These are phyloP conservation scores for Entomyzon cyanotis DNA, from an alignment of 2,113 vertebrate species.

Conservation along the genomic window DNA sequence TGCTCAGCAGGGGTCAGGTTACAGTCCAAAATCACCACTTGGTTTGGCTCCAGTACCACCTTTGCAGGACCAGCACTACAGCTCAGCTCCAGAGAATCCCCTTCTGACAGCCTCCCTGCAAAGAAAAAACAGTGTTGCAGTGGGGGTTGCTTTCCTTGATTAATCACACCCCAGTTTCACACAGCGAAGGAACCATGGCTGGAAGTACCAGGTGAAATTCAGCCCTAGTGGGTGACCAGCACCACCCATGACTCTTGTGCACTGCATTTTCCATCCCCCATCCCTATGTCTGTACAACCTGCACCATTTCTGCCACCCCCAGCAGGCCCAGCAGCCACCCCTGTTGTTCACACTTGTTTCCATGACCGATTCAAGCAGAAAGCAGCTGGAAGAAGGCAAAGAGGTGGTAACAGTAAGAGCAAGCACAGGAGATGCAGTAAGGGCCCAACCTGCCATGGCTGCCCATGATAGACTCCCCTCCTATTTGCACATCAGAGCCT, in stretches of 20 bases:
- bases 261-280: background rate
- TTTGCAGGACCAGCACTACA: slow-evolving; percentile 85
- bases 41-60: slow-evolving; percentile 82
- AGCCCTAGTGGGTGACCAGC: background rate
- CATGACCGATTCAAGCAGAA: background rate
- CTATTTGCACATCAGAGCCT: background rate
- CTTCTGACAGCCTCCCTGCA: slow-evolving; percentile 77
- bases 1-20: slow-evolving; percentile 76
- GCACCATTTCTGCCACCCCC: background rate
- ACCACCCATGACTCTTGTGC: background rate
- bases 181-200: rapidly evolving
- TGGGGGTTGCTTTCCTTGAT: background rate
- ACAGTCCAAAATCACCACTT: slow-evolving; percentile 84
- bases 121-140: background rate
- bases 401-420: background rate
- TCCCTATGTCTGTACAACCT: background rate
- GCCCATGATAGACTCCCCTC: background rate
- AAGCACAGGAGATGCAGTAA: background rate
- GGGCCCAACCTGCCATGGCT: background rate
- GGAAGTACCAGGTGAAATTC: background rate
- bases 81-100: slow-evolving; percentile 85
- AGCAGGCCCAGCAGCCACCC: background rate
- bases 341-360: background rate
- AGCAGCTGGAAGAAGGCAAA: background rate
- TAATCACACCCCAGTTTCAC: background rate